Conservation (phyloP, 2,113 vertebrate species). For the Candoia aspera region DNA sequence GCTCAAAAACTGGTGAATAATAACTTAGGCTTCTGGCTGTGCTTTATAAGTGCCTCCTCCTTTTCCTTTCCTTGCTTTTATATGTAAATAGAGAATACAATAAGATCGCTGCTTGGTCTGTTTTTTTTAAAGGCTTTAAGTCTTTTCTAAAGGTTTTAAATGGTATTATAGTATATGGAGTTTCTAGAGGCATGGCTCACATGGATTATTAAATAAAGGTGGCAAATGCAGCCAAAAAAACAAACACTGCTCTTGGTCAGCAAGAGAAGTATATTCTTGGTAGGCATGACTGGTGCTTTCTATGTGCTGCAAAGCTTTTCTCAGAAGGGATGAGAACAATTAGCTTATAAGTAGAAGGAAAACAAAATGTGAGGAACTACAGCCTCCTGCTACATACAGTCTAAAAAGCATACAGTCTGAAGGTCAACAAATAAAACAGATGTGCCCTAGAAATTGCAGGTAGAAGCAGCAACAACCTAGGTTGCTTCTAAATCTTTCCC, state of each 20-base stretch:
- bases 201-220: slow-evolving; percentile 48
- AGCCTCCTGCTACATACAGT: neutral
- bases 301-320: slow-evolving; percentile 46
- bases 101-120: slow-evolving; percentile 13
- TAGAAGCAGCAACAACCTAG: neutral
- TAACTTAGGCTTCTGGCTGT: neutral
- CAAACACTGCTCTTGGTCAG: slow-evolving; percentile 40
- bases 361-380: neutral
- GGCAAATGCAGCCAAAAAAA: slow-evolving; percentile 59
- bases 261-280: slow-evolving; percentile 56
- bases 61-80: slow-evolving; percentile 13
- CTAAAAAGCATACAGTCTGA: slow-evolving; percentile 9
- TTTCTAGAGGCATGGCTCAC: slow-evolving; percentile 34
- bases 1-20: neutral
- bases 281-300: slow-evolving; percentile 47
- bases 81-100: slow-evolving; percentile 25
- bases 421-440: neutral
- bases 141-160: slow-evolving; percentile 30
- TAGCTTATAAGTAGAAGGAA: slow-evolving; percentile 37
- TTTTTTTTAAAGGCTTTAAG: slow-evolving; percentile 10
- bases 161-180: slow-evolving; percentile 11
- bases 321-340: slow-evolving; percentile 2
- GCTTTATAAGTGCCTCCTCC: neutral
- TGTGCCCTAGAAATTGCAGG: neutral
- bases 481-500: neutral